A percentile compares a stretch with the other conserved stretches of the same genome.
Evolutionary conservation across 1,140 invertebrate genomes (phyloP).

Genomic region (Drosophila neocordata): DNA sequence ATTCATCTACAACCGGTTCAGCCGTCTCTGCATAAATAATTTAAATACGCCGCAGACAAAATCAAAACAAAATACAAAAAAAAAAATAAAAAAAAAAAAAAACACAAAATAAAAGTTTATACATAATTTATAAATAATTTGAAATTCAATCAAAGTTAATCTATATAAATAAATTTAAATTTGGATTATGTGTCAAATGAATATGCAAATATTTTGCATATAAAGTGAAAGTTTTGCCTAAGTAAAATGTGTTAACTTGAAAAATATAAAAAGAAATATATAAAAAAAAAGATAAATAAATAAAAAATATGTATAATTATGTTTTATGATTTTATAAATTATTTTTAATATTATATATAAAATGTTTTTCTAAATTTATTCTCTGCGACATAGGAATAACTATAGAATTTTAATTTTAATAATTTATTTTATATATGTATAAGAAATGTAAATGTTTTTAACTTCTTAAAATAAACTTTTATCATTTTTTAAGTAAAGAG

Average conservation of each 20-base stretch:
- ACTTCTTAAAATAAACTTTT: too few species aligned
- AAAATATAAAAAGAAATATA: too few species aligned
- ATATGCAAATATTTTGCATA: neutral
- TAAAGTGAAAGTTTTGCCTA: neutral
- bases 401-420: too few species aligned
- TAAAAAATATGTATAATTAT: neutral
- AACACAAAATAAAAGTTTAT: neutral
- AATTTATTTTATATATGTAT: too few species aligned
- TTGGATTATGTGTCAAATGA: neutral
- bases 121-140: constrained; percentile 6
- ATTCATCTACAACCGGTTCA: constrained; percentile 3
- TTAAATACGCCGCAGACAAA: constrained; percentile 14
- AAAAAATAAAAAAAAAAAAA: neutral
- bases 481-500: too few species aligned
- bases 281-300: too few species aligned
- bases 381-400: too few species aligned
- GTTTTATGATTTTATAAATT: neutral
- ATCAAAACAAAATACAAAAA: constrained; percentile 1
- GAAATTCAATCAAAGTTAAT: neutral
- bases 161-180: constrained; percentile 1
- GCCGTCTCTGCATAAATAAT: constrained; percentile 21
- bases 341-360: too few species aligned
- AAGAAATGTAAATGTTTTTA: too few species aligned
- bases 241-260: neutral
- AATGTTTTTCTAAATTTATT: too few species aligned